A percentile compares a stretch with the other conserved stretches of the same genome.
Evolutionary conservation across 2,113 vertebrate genomes (phyloP).

Genomic region (Panthera tigris): DNA sequence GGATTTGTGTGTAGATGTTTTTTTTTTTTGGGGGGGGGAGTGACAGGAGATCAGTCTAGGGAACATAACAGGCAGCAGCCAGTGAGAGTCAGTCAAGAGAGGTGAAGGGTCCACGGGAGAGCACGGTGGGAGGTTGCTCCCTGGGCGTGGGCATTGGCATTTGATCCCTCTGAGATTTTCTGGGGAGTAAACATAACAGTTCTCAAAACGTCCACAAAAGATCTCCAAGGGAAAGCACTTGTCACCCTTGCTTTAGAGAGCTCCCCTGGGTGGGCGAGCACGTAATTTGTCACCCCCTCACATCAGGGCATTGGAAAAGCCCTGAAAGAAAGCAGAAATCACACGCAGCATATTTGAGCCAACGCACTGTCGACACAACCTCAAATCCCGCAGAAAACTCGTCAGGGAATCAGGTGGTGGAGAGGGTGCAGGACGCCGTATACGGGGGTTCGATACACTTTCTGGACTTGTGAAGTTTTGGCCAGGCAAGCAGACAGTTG

Average conservation of each 20-base stretch:
- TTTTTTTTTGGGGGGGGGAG: background rate
- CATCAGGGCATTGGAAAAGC: background rate
- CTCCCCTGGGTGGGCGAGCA: background rate
- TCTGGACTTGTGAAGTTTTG: background rate
- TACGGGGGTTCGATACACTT: background rate
- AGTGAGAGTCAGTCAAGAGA: too few relatives aligned
- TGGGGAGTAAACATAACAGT: background rate
- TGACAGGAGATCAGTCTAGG: background rate
- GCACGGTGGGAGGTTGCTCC: background rate
- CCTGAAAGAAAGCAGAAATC: background rate
- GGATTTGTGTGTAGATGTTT: background rate
- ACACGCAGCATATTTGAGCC: too few relatives aligned
- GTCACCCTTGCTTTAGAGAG: background rate
- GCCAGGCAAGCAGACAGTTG: background rate
- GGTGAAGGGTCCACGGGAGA: background rate
- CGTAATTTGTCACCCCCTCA: too few relatives aligned
- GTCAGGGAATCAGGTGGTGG: background rate
- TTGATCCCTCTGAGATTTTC: background rate
- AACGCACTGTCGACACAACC: background rate
- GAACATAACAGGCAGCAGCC: fast-evolving
- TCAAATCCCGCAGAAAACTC: background rate
- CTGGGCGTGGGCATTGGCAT: background rate
- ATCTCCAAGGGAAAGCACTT: background rate
- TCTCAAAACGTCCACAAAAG: background rate
- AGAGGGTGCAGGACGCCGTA: background rate